Evolutionary conservation across 1,140 invertebrate genomes (phyloP).

Genomic region (Maniola jurtina): DNA sequence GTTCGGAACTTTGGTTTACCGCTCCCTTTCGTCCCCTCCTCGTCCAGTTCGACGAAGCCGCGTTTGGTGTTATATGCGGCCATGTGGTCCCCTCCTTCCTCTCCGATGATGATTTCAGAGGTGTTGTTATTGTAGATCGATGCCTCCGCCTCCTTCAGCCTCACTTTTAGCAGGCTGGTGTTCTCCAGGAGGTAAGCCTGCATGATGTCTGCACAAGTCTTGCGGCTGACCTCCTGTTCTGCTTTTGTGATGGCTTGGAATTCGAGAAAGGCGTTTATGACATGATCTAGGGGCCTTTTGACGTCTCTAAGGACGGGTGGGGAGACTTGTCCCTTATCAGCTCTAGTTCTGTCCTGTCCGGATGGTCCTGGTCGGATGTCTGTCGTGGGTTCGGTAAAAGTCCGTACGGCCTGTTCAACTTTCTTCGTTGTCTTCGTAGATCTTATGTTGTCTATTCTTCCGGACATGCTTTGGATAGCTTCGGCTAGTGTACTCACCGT

Average conservation of each 20-base stretch:
- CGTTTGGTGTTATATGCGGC: conserved; percentile 25
- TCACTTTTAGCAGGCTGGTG: conserved; percentile 1
- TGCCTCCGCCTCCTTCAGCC: conserved; percentile 32
- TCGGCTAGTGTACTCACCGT: no score
- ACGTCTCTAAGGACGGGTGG: background rate
- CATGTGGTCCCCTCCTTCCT: conserved; percentile 25
- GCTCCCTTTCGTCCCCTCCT: background rate
- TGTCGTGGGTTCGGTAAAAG: no score
- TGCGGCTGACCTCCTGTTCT: conserved; percentile 11
- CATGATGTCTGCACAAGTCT: conserved; percentile 29
- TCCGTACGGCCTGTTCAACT: no score
- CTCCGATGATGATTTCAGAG: conserved; percentile 17
- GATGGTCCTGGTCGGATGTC: background rate
- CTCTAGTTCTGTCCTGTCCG: background rate
- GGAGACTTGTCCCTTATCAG: background rate
- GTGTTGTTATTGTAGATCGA: conserved; percentile 37
- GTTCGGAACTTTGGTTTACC: conserved; percentile 1
- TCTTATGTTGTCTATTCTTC: background rate
- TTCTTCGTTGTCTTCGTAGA: background rate
- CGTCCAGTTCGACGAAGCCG: conserved; percentile 24
- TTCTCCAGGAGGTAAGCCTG: conserved; percentile 5
- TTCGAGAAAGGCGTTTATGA: conserved; percentile 29
- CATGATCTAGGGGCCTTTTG: background rate
- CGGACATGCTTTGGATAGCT: no score
- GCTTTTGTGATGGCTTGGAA: conserved; percentile 26